Conservation (phyloP, 2,797 vertebrate species). For the Prionace glauca region DNA sequence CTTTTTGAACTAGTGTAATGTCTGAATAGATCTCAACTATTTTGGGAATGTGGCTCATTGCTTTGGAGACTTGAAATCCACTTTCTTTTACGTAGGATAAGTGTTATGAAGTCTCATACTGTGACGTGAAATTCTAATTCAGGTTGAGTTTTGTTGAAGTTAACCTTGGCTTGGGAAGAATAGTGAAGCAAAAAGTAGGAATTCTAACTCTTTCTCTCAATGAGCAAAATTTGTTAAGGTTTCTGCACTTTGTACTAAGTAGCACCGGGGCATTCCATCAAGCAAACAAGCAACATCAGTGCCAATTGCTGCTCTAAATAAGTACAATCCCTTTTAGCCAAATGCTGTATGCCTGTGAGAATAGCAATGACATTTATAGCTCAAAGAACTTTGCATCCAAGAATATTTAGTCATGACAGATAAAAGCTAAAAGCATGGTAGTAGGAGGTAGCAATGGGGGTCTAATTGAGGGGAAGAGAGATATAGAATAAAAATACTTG, state of each 20-base stretch:
- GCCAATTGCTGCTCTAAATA: not conserved
- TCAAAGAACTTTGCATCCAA: conserved; percentile 6
- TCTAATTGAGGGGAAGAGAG: not conserved
- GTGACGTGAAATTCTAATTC: not conserved
- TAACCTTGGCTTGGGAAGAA: not conserved
- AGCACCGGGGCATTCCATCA: not conserved
- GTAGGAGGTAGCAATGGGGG: not conserved
- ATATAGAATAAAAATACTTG: not conserved
- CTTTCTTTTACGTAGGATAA: not conserved
- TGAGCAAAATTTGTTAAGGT: not conserved
- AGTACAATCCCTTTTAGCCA: not conserved
- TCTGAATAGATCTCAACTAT: not conserved
- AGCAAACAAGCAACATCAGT: not conserved
- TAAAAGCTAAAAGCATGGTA: not conserved
- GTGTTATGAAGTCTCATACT: not conserved
- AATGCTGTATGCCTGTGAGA: not conserved
- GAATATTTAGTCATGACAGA: not conserved
- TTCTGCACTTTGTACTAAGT: not conserved
- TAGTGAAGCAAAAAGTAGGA: no score
- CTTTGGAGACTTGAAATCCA: not conserved
- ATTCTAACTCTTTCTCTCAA: not conserved
- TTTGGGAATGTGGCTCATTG: not conserved
- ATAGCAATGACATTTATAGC: not conserved
- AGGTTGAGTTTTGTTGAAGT: not conserved
- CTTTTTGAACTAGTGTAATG: not conserved